Percentiles rank a stretch among this genome's conserved stretches.
These are phyloP conservation scores for Borostomias antarcticus DNA, from an alignment of 2,797 vertebrate species.

Conservation along the genomic window DNA sequence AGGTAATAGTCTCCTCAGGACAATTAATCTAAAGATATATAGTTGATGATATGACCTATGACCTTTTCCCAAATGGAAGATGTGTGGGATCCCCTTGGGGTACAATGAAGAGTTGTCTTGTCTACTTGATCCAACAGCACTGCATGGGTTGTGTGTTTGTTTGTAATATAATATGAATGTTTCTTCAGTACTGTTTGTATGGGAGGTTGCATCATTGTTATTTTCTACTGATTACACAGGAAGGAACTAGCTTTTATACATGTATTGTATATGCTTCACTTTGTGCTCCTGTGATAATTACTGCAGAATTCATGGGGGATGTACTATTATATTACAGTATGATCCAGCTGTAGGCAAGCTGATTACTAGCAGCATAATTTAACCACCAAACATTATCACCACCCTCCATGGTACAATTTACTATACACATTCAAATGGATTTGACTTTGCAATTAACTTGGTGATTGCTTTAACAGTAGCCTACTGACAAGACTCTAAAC, in stretches of 20 bases:
- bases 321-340: not conserved
- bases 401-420: constrained; percentile 11
- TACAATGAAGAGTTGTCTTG: constrained; percentile 21
- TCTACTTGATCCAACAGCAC: constrained; percentile 45
- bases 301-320: constrained; percentile 15
- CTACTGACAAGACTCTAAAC: constrained; percentile 21
- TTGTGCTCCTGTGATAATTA: constrained; percentile 35
- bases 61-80: constrained; percentile 51
- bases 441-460: too few species aligned
- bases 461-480: constrained; percentile 9
- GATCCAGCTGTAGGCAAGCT: not conserved
- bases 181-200: constrained; percentile 40
- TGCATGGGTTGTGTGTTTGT: constrained; percentile 62
- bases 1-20: constrained; percentile 35
- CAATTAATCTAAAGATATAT: constrained; percentile 20
- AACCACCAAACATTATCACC: not conserved
- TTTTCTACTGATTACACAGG: constrained; percentile 40
- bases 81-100: constrained; percentile 33
- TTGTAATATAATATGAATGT: constrained; percentile 29
- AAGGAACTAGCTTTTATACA: constrained; percentile 40
- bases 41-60: constrained; percentile 25
- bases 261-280: constrained; percentile 41
- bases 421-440: too few species aligned
- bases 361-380: constrained; percentile 20
- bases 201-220: constrained; percentile 35